A percentile compares a stretch with the other conserved stretches of the same genome.
Conservation (phyloP, 2,888 invertebrate species). For the Hoplodrina ambigua region DNA sequence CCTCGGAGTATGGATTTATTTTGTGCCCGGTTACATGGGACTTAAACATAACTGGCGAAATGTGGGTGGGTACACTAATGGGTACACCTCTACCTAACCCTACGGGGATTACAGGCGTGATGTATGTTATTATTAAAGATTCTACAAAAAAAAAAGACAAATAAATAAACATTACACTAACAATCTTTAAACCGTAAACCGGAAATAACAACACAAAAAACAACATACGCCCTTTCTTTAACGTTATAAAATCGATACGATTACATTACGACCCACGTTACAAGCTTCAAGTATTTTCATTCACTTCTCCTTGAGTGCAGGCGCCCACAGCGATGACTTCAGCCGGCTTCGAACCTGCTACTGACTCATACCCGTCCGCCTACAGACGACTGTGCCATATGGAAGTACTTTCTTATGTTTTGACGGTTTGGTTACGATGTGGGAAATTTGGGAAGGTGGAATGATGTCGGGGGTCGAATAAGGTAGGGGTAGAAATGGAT, state of each 20-base stretch:
- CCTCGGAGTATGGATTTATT: no score
- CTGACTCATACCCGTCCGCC: slow-evolving; percentile 71
- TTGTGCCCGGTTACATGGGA: no score
- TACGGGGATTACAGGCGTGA: no score
- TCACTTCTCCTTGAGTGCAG: slow-evolving; percentile 64
- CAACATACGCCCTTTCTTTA: slow-evolving; percentile 33
- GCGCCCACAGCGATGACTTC: slow-evolving; percentile 69
- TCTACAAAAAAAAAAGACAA: no score
- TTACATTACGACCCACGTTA: slow-evolving; percentile 45
- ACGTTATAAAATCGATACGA: slow-evolving; percentile 13
- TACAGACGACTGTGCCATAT: slow-evolving; percentile 58
- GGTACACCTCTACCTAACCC: no score
- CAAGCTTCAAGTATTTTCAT: slow-evolving; percentile 51
- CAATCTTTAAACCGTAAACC: slow-evolving; percentile 11
- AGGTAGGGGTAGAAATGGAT: not conserved
- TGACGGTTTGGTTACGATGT: not conserved
- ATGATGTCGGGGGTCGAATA: not conserved
- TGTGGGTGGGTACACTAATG: no score
- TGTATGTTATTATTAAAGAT: no score
- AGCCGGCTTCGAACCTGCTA: slow-evolving; percentile 67
- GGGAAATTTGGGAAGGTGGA: not conserved
- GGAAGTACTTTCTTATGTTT: slow-evolving; percentile 37
- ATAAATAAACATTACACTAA: slow-evolving; percentile 1
- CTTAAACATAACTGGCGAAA: no score
- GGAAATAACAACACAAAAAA: slow-evolving; percentile 1